A percentile compares a stretch with the other conserved stretches of the same genome.
Conservation (phyloP, 2,113 vertebrate genomes). For the Bubo bubo region DNA sequence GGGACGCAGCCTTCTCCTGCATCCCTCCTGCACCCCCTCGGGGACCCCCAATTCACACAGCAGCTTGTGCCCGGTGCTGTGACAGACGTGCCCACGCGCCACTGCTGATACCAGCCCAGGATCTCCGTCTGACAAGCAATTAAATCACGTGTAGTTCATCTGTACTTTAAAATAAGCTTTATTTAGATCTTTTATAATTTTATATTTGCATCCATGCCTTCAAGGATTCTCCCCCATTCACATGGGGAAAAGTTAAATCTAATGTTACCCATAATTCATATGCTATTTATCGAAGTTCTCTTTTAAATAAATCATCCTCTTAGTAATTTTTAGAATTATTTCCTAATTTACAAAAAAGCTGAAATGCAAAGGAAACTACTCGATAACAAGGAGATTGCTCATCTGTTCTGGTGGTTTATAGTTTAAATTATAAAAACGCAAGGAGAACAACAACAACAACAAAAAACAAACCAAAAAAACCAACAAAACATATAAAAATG, state of each 20-base stretch:
- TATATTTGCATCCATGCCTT: conserved; percentile 94
- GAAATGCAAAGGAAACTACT: conserved; percentile 84
- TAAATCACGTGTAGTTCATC: conserved; percentile 61
- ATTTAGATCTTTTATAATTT: conserved; percentile 89
- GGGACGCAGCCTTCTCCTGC: background rate
- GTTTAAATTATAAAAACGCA: conserved; percentile 60
- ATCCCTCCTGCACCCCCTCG: background rate
- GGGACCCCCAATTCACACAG: rapidly evolving
- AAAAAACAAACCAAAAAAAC: too few relatives aligned
- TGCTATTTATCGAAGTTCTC: conserved; percentile 80
- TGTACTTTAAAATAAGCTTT: conserved; percentile 99
- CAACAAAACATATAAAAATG: conserved; percentile 68
- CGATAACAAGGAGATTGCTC: conserved; percentile 62
- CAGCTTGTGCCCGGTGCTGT: too few relatives aligned
- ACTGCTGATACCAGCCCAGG: background rate
- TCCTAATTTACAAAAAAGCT: conserved; percentile 90
- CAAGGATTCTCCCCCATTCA: conserved; percentile 78
- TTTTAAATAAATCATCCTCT: conserved; percentile 93
- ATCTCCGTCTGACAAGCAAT: background rate
- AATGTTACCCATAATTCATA: conserved; percentile 85
- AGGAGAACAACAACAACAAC: background rate
- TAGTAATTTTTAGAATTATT: conserved; percentile 86
- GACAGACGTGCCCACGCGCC: background rate
- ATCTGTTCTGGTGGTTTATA: conserved; percentile 47
- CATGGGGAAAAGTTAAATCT: conserved; percentile 76